Evolutionary conservation across 2,113 vertebrate genomes (phyloP), one percentile per base, ranked within the genome.

Genomic region (Cochlearius cochlearius): DNA sequence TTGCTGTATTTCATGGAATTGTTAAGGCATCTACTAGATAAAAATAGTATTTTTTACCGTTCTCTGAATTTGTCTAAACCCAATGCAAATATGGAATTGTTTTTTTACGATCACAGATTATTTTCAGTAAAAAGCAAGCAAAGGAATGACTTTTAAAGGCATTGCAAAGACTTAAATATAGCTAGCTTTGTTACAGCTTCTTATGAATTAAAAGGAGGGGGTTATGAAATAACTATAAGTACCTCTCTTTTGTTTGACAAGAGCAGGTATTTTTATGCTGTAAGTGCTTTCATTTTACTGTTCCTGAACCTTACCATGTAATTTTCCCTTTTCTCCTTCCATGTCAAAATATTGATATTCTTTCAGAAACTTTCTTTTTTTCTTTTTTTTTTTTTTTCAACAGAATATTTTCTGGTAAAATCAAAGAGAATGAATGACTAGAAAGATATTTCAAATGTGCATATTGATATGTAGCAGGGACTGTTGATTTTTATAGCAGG

Each of bases 361-460:
- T 98, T 98, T 96, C 94, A 96, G 95, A 97, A 98, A 98, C 92
- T 95, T 97, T 94, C 68, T 90, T 83, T 66, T 74, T 43, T 76
- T 45, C 8, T 30, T 45, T 32, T 69, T 93, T 93, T 86, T 76
- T 60, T n/a, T 69, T 93, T 93, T 87, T 76, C 52, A 83, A 87
- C 82, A 80, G 94, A 97, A 94, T 98, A 97, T 97, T 97, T 98
- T 95, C 95, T 34, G 6, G 74, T 96, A 97, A 97, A 98, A 98
- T 98, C 98, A 98, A 98, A 98, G 97, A 96, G 98, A 98, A 98
- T 98, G 97, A 96, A 97, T 97, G 97, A 98, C 97, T 98, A 98
- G 97, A 96, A 97, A 97, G 96, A 96, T 97, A 96, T 96, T 97
- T 97, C 96, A 97, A 98, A 98, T 98, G 96, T 98, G 97, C 97